Evolutionary conservation across 2,888 invertebrate species (phyloP).

Genomic region (Metellina segmentata): DNA sequence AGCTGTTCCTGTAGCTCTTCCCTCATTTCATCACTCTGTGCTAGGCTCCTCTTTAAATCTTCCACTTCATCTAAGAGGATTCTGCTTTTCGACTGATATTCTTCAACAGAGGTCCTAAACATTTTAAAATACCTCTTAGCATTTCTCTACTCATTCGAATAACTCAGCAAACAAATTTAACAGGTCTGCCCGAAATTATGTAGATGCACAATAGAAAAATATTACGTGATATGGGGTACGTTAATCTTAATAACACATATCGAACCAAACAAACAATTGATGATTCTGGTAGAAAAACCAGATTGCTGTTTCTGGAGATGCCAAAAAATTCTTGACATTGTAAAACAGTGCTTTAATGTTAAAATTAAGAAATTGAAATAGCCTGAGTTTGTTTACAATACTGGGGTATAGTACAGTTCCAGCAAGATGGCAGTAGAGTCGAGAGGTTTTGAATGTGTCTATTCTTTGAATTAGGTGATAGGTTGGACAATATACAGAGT

Average conservation of each 20-base stretch:
- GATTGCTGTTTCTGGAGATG: too few species aligned
- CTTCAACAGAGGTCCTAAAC: constrained; percentile 37
- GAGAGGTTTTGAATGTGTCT: too few species aligned
- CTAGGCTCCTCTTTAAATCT: constrained; percentile 34
- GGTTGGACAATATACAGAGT: too few species aligned
- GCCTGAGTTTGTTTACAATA: too few species aligned
- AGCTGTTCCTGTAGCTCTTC: constrained; percentile 52
- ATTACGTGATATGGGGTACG: not conserved
- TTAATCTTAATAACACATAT: not conserved
- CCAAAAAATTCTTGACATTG: too few species aligned
- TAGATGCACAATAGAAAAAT: not conserved
- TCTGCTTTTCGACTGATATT: constrained; percentile 53
- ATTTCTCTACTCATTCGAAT: not conserved
- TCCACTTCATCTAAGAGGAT: constrained; percentile 38
- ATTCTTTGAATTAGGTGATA: too few species aligned
- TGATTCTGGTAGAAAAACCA: too few species aligned
- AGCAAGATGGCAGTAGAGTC: too few species aligned
- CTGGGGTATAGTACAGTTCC: too few species aligned
- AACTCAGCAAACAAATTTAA: not conserved
- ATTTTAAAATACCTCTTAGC: not conserved
- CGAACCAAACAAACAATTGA: not conserved
- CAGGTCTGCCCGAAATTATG: not conserved
- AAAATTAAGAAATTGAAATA: too few species aligned
- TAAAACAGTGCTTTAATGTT: too few species aligned
- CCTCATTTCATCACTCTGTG: constrained; percentile 1